These are phyloP conservation scores for Pygmarrhopalites habei DNA, from an alignment of 1,140 invertebrate species.

Conservation along the genomic window DNA sequence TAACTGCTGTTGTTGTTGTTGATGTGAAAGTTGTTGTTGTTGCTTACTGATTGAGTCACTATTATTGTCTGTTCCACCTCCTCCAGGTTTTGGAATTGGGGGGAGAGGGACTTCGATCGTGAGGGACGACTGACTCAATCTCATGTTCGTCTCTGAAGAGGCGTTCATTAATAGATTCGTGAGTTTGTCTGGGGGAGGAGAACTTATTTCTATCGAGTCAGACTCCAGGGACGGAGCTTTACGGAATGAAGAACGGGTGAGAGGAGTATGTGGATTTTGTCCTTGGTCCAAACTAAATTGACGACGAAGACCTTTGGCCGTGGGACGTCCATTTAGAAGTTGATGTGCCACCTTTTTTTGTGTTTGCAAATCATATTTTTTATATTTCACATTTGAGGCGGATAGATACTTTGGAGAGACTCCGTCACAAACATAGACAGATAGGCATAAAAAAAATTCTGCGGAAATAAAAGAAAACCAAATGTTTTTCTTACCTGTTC, in stretches of 20 bases:
- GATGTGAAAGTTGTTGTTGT: too few species aligned
- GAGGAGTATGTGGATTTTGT: conserved; percentile 1
- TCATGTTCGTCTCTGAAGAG: not conserved
- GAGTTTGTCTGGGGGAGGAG: not conserved
- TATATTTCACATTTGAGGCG: not conserved
- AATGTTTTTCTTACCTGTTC: conserved; percentile 34
- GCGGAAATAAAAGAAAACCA: too few species aligned
- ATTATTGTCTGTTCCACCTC: too few species aligned
- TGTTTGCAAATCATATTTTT: not conserved
- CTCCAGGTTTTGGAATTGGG: too few species aligned
- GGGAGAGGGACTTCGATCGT: too few species aligned
- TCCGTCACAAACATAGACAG: not conserved
- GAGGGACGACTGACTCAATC: not conserved
- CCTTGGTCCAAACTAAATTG: conserved; percentile 37
- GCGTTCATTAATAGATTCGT: not conserved
- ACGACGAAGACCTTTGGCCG: conserved; percentile 33
- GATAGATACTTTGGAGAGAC: not conserved
- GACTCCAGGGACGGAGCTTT: conserved; percentile 35
- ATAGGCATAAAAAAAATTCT: not conserved
- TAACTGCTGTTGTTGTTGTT: too few species aligned
- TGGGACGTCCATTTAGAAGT: conserved; percentile 35
- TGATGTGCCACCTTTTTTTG: conserved; percentile 39
- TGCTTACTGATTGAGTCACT: too few species aligned
- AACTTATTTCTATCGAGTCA: conserved; percentile 15
- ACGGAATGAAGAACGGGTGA: conserved; percentile 10